A percentile compares a stretch with the other conserved stretches of the same genome.
phyloP scores from a whole-genome alignment of 2,113 vertebrate genomes.

The Cyprinodon variegatus region DNA sequence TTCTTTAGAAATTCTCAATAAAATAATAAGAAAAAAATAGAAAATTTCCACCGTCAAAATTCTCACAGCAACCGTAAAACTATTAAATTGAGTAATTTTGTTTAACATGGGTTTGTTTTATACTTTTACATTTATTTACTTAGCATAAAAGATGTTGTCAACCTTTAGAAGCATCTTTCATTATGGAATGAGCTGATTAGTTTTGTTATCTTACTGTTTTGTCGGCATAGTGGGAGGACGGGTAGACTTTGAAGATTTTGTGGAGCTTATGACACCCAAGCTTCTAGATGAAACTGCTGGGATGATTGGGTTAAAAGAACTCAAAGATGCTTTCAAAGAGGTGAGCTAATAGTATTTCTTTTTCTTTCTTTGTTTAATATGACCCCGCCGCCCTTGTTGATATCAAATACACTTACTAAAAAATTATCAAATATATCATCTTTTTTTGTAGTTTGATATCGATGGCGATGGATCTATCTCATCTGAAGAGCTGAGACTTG shows the following conservation, averaged over 20 bases:
- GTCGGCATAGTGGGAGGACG: constrained; percentile 81
- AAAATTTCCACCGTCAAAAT: background rate
- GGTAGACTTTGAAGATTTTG: constrained; percentile 88
- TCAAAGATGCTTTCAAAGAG: constrained; percentile 87
- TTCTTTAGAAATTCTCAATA: background rate
- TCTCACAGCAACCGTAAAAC: background rate
- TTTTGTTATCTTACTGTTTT: background rate
- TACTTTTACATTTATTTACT: background rate
- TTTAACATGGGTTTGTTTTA: background rate
- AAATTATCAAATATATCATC: background rate
- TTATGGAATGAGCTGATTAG: background rate
- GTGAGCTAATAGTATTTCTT: constrained; percentile 61
- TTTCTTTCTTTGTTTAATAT: constrained; percentile 9
- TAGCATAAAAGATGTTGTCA: background rate
- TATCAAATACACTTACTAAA: background rate
- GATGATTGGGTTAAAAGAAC: constrained; percentile 89
- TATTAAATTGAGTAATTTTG: background rate
- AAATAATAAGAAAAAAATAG: background rate
- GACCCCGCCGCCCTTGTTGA: constrained; percentile 28
- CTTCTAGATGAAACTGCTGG: constrained; percentile 87
- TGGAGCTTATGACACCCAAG: constrained; percentile 87
- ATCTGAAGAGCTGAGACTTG: constrained; percentile 80
- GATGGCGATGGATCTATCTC: constrained; percentile 87
- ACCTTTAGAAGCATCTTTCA: background rate
- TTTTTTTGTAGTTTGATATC: constrained; percentile 81